These are phyloP conservation scores for Platycnemis pennipes DNA, from an alignment of 2,888 invertebrate genomes.

Conservation along the genomic window DNA sequence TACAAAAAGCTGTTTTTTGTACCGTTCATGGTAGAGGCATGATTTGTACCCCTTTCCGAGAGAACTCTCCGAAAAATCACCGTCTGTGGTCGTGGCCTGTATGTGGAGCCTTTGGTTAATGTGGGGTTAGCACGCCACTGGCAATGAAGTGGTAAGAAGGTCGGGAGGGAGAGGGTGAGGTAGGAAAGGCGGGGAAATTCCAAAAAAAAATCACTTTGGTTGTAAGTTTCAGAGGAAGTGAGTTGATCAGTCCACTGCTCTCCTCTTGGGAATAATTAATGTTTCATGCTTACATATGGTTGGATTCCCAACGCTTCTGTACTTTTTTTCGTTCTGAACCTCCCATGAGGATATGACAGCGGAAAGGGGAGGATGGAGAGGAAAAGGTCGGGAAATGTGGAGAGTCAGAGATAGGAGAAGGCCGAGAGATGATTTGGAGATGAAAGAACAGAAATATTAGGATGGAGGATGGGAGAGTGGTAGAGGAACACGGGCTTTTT, in stretches of 20 bases:
- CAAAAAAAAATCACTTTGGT: neutral
- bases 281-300: neutral
- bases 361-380: neutral
- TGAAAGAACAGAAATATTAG: neutral
- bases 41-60: too few relatives aligned
- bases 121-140: neutral
- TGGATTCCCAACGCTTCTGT: neutral
- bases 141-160: neutral
- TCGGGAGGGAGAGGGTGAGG: neutral
- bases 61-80: constrained; percentile 4
- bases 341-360: neutral
- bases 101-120: neutral
- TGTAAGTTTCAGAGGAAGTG: neutral
- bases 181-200: neutral
- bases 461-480: neutral
- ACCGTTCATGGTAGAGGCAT: too few relatives aligned
- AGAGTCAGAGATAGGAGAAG: neutral
- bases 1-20: too few relatives aligned
- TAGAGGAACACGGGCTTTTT: neutral
- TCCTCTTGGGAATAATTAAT: neutral
- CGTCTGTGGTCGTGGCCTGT: neutral
- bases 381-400: neutral
- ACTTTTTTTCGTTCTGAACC: neutral
- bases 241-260: neutral
- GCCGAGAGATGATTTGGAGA: too few relatives aligned